Percentiles rank a stretch among this genome's conserved stretches.
Evolutionary conservation across 2,113 vertebrate species (phyloP).

Genomic region (Proterorhinus semilunaris): DNA sequence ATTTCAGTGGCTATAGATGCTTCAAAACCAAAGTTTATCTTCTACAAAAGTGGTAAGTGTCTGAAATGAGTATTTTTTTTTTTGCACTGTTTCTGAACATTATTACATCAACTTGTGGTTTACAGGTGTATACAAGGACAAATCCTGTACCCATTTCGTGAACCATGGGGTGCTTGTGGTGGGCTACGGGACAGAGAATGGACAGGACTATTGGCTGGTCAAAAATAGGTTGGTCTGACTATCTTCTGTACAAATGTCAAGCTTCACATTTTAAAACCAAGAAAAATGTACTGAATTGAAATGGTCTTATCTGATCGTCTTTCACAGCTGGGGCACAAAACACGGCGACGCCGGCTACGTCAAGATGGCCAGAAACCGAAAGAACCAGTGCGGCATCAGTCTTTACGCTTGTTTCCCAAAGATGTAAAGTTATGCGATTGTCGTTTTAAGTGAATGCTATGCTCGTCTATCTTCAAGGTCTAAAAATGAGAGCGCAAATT

Average conservation of each 20-base stretch:
- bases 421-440: neutral
- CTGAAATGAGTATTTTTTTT: neutral
- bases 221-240: conserved; percentile 70
- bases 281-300: neutral
- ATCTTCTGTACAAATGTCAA: too few relatives aligned
- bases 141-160: conserved; percentile 26
- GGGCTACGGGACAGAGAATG: conserved; percentile 68
- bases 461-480: neutral
- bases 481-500: neutral
- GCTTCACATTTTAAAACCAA: neutral
- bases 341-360: conserved; percentile 78
- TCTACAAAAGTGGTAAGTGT: conserved; percentile 69
- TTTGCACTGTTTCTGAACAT: neutral
- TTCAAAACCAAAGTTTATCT: conserved; percentile 62
- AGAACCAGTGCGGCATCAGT: conserved; percentile 75
- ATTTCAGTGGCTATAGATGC: conserved; percentile 72
- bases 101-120: neutral
- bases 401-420: conserved; percentile 37
- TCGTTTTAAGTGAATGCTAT: neutral
- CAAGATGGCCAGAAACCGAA: conserved; percentile 70
- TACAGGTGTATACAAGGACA: conserved; percentile 56
- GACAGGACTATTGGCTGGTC: conserved; percentile 73
- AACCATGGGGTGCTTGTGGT: conserved; percentile 66
- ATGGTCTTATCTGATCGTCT: conserved; percentile 9
- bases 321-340: conserved; percentile 69